A percentile compares a stretch with the other conserved stretches of the same genome.
Conservation (phyloP, 2,797 vertebrate genomes). For the Hozukius guyotensis region DNA sequence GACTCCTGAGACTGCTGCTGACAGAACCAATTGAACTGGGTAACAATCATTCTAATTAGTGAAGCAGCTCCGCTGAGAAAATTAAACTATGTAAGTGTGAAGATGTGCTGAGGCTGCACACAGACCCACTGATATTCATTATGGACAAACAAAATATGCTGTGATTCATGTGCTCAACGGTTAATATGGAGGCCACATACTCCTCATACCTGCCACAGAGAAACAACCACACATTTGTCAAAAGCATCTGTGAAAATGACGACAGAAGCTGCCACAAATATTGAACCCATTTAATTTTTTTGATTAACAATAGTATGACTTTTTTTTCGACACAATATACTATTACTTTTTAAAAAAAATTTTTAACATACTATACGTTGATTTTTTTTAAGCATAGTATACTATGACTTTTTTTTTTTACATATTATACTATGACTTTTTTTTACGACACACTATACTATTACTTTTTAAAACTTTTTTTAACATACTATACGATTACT, state of each 20-base stretch:
- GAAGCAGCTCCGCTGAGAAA: slow-evolving; percentile 41
- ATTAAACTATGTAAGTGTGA: slow-evolving; percentile 14
- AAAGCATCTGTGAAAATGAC: too few relatives aligned
- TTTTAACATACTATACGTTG: too few relatives aligned
- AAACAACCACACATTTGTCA: too few relatives aligned
- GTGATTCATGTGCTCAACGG: neutral
- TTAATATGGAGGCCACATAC: too few relatives aligned
- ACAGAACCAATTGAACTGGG: slow-evolving; percentile 67
- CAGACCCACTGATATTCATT: slow-evolving; percentile 20
- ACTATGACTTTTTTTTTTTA: too few relatives aligned
- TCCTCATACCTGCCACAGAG: too few relatives aligned
- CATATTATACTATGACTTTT: too few relatives aligned
- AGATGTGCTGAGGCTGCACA: slow-evolving; percentile 24
- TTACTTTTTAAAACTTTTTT: neutral
- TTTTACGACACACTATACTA: too few relatives aligned
- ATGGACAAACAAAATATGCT: neutral
- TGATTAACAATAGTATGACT: neutral
- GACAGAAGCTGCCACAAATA: too few relatives aligned
- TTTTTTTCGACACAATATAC: neutral
- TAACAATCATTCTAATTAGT: slow-evolving; percentile 69
- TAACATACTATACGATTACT: neutral
- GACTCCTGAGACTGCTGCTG: slow-evolving; percentile 45
- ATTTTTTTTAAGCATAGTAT: too few relatives aligned
- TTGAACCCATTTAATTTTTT: neutral
- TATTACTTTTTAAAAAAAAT: too few relatives aligned